Base-by-base conservation (phyloP, 2,888 invertebrate species). In the Eilema caniola region DNA sequence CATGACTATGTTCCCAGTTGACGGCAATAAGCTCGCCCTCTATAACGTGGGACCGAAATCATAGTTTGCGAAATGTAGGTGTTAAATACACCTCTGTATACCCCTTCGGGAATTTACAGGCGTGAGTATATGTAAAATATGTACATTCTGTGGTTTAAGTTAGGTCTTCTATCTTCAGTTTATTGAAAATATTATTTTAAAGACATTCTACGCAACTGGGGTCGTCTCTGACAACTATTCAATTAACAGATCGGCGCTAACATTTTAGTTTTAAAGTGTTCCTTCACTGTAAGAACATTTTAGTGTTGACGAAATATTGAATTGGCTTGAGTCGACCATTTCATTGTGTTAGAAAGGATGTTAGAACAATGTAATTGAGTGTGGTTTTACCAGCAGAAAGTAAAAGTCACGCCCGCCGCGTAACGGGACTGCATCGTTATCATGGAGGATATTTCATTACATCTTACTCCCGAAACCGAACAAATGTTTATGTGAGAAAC, bases 321-420 rank as follows among this genome's bases (percentile, higher is more conserved):
- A 59, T 59, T 28, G 59, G 16, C 25, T 11, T 25, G 25, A 59
- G 25, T 25, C 14, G 28, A 59, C 59, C 5, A 59, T 12, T 59
- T 59, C 20, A 28, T 59, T 59, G 59, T 59, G 59, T 59, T 25
- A 59, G 25, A 59, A 59, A 28, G 25, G 59, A 24, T 8, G 25
- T 16, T 59, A 25, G 24, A 53, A n/a, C 20, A 53, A n/a, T 10
- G 53, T n/a, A 59, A 59, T 59, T 59, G 28, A 25, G 23, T 59
- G 59, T 59, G 25, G 59, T 59, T 59, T 59, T 59, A 16, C 16
- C 24, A 59, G 16, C 59, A 16, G 57, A 59, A 59, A 59, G 59
- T 59, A 59, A 59, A 59, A 59, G 59, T 59, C 59, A 59, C 25
- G 4, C 14, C 16, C 4, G 25, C 16, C 59, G 25, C 53, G 16